Percentiles rank a stretch among this genome's conserved stretches.
Evolutionary conservation across 2,888 invertebrate species (phyloP).

Genomic region (Galeruca laticollis): DNA sequence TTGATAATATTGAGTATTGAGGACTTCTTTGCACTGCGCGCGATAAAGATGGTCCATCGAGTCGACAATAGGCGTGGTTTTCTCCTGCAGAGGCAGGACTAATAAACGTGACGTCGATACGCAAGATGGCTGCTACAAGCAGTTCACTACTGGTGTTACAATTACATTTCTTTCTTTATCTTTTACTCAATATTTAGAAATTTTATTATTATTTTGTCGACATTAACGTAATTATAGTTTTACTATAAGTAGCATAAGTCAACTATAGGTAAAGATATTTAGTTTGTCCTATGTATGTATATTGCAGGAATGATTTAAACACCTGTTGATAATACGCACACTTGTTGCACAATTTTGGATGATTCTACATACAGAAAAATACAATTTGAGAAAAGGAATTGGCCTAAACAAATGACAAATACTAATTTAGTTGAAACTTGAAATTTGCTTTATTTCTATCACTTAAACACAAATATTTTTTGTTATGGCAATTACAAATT

Average conservation of each 20-base stretch:
- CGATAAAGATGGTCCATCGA: conserved; percentile 51
- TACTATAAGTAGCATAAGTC: too few species aligned
- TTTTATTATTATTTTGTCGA: conserved; percentile 1
- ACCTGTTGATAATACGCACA: background rate
- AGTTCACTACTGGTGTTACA: background rate
- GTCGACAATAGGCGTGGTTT: conserved; percentile 66
- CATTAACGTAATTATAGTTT: background rate
- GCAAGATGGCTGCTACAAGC: conserved; percentile 68
- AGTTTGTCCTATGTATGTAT: too few species aligned
- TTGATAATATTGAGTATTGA: background rate
- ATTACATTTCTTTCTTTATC: background rate
- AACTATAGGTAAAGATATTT: too few species aligned
- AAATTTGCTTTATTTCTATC: too few species aligned
- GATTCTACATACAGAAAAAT: background rate
- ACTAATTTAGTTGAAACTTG: too few species aligned
- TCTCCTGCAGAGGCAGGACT: conserved; percentile 69
- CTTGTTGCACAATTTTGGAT: background rate
- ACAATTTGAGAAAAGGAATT: background rate
- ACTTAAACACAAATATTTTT: too few species aligned
- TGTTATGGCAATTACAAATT: too few species aligned
- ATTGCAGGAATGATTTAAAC: background rate
- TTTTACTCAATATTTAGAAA: conserved; percentile 34
- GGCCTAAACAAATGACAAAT: too few species aligned
- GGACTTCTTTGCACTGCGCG: conserved; percentile 11
- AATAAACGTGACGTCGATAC: conserved; percentile 68